These are phyloP conservation scores for Campylorhamphus procurvoides DNA, from an alignment of 2,113 vertebrate species.

Conservation along the genomic window DNA sequence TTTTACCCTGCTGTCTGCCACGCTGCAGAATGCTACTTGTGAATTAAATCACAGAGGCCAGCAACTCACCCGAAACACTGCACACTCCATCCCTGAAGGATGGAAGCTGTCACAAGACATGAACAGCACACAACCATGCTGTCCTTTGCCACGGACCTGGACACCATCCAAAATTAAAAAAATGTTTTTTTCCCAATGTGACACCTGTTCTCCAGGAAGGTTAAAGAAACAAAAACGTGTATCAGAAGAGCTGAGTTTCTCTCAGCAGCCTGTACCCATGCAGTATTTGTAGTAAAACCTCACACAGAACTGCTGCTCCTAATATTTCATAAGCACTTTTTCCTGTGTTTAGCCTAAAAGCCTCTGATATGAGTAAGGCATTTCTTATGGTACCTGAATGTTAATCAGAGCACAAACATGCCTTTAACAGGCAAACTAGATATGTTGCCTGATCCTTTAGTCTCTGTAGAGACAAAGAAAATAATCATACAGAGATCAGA, in stretches of 20 bases:
- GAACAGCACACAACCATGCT: background rate
- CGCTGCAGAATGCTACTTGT: rapidly evolving
- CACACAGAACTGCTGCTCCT: background rate
- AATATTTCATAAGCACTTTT: background rate
- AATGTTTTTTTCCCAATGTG: rapidly evolving
- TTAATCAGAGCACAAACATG: background rate
- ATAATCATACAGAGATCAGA: background rate
- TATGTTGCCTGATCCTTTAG: background rate
- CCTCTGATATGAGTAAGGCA: background rate
- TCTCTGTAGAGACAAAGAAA: background rate
- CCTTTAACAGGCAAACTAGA: background rate
- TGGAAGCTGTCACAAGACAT: background rate
- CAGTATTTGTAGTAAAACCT: background rate
- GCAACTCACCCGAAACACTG: rapidly evolving
- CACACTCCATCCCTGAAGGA: background rate
- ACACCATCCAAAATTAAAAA: background rate
- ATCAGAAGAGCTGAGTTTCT: background rate
- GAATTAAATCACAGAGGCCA: background rate
- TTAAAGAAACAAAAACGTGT: background rate
- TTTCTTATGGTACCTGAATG: background rate
- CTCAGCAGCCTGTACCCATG: rapidly evolving
- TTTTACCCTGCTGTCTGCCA: background rate
- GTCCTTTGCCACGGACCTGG: rapidly evolving
- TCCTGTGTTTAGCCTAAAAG: background rate
- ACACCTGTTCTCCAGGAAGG: background rate